Evolutionary conservation across 2,888 invertebrate genomes (phyloP), one percentile per base, ranked within the genome.

Genomic region (Leuctra nigra): DNA sequence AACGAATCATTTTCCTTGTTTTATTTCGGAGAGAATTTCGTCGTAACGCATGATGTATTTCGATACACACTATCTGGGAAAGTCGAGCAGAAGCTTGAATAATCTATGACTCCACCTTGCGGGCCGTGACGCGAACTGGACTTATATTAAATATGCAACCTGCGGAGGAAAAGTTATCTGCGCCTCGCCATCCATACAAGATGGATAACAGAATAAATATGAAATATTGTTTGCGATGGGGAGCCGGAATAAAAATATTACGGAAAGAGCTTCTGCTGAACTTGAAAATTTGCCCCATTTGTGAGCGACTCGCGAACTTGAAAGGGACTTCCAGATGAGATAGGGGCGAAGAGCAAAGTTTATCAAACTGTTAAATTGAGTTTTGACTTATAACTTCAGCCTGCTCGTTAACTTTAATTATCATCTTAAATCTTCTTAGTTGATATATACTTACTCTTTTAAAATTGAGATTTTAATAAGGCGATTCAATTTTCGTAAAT

Each of bases 331-430:
- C n/a, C n/a, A n/a, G n/a, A n/a, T n/a, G n/a, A n/a, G n/a, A n/a
- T n/a, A n/a, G n/a, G n/a, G n/a, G n/a, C n/a, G n/a, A n/a, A n/a
- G n/a, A n/a, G n/a, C n/a, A n/a, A 48, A 18, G 13, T 25, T 29
- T 25, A 48, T 25, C 11, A 48, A 29, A 48, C 25, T 29, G 48
- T 4, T 25, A 14, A 33, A 48, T 48, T 48, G 29, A 14, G 20
- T 13, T 48, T 25, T 16, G 50, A 33, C 3, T 33, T 50, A 50
- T 35, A 18, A 41, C 18, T 41, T n/a, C 16, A 41, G 20, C 18
- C 20, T 18, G 14, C 13, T 11, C 41, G 20, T 29, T 41, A 41
- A 41, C 41, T 41, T 41, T 41, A 41, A 41, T 41, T 41, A 41
- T 41, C 41, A 41, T 18, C 16, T 41, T 41, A 18, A 41, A 41